These are phyloP conservation scores for Panurus biarmicus DNA, from an alignment of 2,113 vertebrate genomes.

Conservation along the genomic window DNA sequence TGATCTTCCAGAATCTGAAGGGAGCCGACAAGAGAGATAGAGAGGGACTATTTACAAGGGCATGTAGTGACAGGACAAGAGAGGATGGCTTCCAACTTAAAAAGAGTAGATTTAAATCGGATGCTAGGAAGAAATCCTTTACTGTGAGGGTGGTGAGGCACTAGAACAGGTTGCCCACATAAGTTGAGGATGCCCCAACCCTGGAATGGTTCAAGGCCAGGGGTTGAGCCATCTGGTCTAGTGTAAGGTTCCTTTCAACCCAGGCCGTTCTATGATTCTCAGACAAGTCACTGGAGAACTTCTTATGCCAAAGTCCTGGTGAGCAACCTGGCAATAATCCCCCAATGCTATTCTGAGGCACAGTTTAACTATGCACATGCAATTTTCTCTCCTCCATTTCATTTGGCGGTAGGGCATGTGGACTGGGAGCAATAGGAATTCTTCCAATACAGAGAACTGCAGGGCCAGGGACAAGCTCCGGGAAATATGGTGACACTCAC, in stretches of 20 bases:
- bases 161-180: not conserved
- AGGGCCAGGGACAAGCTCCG: not conserved
- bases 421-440: not conserved
- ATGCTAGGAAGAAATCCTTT: not conserved
- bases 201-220: not conserved
- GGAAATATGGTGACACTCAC: not conserved
- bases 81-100: not conserved
- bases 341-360: not conserved
- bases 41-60: not conserved
- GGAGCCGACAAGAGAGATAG: not conserved
- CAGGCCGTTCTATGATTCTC: not conserved
- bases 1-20: not conserved
- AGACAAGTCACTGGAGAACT: not conserved
- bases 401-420: too few species aligned
- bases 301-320: not conserved
- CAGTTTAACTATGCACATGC: not conserved
- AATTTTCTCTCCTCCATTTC: not conserved
- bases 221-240: not conserved
- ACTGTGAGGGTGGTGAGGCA: not conserved
- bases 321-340: not conserved
- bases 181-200: not conserved
- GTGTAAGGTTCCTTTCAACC: too few species aligned
- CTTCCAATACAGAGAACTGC: accelerated
- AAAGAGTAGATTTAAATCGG: not conserved
- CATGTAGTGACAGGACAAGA: not conserved